Evolutionary conservation across 2,113 vertebrate species (phyloP).

Genomic region (Cheirogaleus medius): DNA sequence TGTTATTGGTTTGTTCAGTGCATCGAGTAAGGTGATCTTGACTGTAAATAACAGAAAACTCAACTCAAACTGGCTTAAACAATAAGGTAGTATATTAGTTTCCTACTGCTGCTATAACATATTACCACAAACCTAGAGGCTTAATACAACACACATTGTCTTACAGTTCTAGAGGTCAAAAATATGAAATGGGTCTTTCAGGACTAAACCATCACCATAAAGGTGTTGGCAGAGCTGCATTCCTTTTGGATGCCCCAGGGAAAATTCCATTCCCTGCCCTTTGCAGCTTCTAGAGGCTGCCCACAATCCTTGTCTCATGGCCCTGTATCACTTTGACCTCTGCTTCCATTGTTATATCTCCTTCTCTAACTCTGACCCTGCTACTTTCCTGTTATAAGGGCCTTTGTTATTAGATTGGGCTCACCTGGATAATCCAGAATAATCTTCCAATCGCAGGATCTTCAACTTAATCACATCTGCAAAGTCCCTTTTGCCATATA

Average conservation of each 20-base stretch:
- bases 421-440: neutral
- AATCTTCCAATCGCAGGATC: neutral
- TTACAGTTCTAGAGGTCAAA: neutral
- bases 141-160: neutral
- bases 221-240: neutral
- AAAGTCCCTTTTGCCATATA: neutral
- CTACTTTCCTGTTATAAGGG: neutral
- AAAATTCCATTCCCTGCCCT: neutral
- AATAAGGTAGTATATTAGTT: neutral
- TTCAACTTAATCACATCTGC: neutral
- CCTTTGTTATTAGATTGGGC: neutral
- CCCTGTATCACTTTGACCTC: neutral
- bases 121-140: neutral
- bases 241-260: neutral
- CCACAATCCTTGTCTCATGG: neutral
- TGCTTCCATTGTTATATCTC: neutral
- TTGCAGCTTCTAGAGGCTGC: neutral
- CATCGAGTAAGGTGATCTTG: constrained; percentile 8
- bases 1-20: neutral
- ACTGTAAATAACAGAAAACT: neutral
- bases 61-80: neutral
- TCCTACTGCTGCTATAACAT: neutral
- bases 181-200: neutral
- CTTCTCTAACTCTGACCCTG: neutral
- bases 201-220: neutral